These are phyloP conservation scores for Ennomos fuscantarius DNA, from an alignment of 2,888 invertebrate genomes.

Conservation along the genomic window DNA sequence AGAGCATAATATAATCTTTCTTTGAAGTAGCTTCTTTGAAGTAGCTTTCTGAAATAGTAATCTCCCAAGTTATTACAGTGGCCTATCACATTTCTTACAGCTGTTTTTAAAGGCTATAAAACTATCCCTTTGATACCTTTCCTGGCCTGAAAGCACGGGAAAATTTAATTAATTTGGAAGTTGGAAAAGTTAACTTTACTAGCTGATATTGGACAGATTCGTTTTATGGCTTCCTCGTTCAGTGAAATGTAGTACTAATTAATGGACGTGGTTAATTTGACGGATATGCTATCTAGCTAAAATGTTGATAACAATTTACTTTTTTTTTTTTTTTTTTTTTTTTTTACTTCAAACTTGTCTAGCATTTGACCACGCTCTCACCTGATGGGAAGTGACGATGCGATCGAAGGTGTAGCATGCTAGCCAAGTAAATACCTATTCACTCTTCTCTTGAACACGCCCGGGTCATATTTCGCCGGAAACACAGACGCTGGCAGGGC, in stretches of 20 bases:
- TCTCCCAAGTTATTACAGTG: slow-evolving; percentile 4
- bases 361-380: no score
- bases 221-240: slow-evolving; percentile 19
- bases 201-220: slow-evolving; percentile 14
- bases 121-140: slow-evolving; percentile 23
- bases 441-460: no score
- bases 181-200: slow-evolving; percentile 5
- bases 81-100: slow-evolving; percentile 21
- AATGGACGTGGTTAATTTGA: no score
- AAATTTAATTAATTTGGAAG: slow-evolving; percentile 13
- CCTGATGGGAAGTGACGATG: no score
- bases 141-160: slow-evolving; percentile 7
- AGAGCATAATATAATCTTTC: slow-evolving; percentile 9
- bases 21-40: slow-evolving; percentile 25
- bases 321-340: no score
- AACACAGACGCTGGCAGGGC: no score
- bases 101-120: slow-evolving; percentile 27
- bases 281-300: no score
- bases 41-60: slow-evolving; percentile 6
- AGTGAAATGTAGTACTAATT: neutral
- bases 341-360: no score
- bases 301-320: no score
- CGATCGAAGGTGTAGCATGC: no score
- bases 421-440: no score
- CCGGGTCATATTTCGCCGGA: no score